A percentile compares a stretch with the other conserved stretches of the same genome.
These are phyloP conservation scores for Enteromius treurensis DNA, from an alignment of 2,797 vertebrate species.

Conservation along the genomic window DNA sequence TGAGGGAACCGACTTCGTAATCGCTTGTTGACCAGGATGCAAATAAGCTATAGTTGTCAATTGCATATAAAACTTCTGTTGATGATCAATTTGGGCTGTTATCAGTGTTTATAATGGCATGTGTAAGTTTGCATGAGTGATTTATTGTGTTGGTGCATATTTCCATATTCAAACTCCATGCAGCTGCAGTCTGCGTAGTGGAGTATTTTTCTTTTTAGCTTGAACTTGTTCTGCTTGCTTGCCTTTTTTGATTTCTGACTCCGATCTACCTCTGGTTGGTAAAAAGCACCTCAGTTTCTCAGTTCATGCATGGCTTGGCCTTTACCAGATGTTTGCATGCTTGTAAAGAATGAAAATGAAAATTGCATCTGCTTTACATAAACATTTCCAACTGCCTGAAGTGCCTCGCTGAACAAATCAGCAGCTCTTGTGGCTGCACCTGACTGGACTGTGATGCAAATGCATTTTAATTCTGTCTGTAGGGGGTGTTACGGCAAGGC, in stretches of 20 bases:
- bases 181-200: neutral
- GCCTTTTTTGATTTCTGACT: neutral
- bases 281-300: conserved; percentile 17
- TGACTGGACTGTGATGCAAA: conserved; percentile 51
- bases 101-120: neutral
- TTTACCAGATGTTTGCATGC: conserved; percentile 72
- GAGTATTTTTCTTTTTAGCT: neutral
- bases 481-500: conserved; percentile 67
- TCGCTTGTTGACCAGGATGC: conserved; percentile 56
- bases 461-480: conserved; percentile 51
- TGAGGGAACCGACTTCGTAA: conserved; percentile 57
- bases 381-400: conserved; percentile 59
- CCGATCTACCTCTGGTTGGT: conserved; percentile 3
- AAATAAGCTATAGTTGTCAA: conserved; percentile 64
- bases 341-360: conserved; percentile 75
- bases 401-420: neutral
- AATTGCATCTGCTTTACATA: conserved; percentile 75
- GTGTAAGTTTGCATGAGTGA: neutral
- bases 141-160: conserved; percentile 29
- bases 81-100: neutral
- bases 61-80: conserved; percentile 50
- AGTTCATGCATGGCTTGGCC: conserved; percentile 45
- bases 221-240: neutral
- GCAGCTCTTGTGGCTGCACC: neutral
- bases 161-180: conserved; percentile 32